Percentiles rank a stretch among this genome's conserved stretches.
These are phyloP conservation scores for Leptonema lineaticorne DNA, from an alignment of 1,140 invertebrate species.

Conservation along the genomic window DNA sequence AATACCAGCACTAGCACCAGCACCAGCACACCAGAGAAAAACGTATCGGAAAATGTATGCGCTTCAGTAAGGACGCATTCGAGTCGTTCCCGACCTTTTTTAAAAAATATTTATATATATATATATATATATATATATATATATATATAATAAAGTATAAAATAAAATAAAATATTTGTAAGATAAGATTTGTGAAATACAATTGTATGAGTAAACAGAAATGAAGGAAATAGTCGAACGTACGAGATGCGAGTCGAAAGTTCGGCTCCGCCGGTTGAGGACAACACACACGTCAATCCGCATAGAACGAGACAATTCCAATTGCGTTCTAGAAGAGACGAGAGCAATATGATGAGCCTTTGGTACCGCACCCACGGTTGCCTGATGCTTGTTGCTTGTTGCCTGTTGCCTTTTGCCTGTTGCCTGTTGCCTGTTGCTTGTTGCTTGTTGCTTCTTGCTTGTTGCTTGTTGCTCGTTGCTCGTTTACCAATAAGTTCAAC, in stretches of 20 bases:
- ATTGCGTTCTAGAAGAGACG: neutral
- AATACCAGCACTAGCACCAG: constrained; percentile 2
- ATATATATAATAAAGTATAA: too few relatives aligned
- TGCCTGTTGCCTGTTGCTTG: too few relatives aligned
- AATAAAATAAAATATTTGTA: too few relatives aligned
- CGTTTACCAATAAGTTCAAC: constrained; percentile 17
- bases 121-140: neutral
- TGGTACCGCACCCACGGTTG: constrained; percentile 18
- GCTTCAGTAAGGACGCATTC: neutral
- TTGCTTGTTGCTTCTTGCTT: too few relatives aligned
- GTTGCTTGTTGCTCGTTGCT: too few relatives aligned
- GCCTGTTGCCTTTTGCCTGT: too few relatives aligned
- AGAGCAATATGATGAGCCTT: constrained; percentile 18
- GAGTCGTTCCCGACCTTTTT: too few relatives aligned
- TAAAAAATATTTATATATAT: neutral
- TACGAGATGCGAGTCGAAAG: neutral
- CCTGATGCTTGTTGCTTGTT: too few relatives aligned
- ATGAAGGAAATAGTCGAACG: too few relatives aligned
- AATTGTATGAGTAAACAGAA: too few relatives aligned
- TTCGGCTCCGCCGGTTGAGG: neutral
- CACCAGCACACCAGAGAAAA: constrained; percentile 11
- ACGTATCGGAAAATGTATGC: constrained; percentile 13
- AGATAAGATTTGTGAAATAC: too few relatives aligned
- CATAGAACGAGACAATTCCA: constrained; percentile 11
- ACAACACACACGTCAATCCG: neutral